Evolutionary conservation across 2,888 invertebrate genomes (phyloP).

Genomic region (Perithous albicinctus): DNA sequence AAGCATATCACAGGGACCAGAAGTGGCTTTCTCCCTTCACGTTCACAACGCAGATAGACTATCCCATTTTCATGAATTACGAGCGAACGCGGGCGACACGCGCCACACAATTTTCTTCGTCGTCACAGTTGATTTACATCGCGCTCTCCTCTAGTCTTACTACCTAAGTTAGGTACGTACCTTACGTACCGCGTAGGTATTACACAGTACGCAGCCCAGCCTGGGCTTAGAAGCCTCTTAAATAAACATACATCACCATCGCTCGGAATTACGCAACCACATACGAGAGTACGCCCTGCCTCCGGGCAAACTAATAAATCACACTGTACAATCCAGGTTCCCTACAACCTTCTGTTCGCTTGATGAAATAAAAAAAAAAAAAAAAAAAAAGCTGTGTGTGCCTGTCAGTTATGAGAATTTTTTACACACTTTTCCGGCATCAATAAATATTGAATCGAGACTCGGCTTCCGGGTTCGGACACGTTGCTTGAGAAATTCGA

Average conservation of each 20-base stretch:
- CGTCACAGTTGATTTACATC: constrained; percentile 57
- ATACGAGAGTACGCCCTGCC: constrained; percentile 41
- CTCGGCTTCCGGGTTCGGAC: background rate
- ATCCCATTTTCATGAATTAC: constrained; percentile 55
- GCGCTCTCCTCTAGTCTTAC: constrained; percentile 6
- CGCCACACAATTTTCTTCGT: constrained; percentile 56
- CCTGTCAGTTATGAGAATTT: constrained; percentile 3
- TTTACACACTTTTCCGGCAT: constrained; percentile 34
- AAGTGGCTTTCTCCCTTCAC: background rate
- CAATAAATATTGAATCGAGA: constrained; percentile 26
- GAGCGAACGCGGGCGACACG: constrained; percentile 51
- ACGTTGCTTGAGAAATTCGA: background rate
- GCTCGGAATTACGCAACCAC: constrained; percentile 54
- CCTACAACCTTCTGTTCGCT: constrained; percentile 1
- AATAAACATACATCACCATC: constrained; percentile 64
- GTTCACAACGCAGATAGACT: background rate
- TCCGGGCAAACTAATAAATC: constrained; percentile 59
- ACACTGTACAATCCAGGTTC: constrained; percentile 7
- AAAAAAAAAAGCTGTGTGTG: background rate
- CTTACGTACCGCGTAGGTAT: constrained; percentile 6
- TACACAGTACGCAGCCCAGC: background rate
- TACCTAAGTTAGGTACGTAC: background rate
- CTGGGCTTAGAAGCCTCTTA: constrained; percentile 39
- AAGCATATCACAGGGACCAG: background rate
- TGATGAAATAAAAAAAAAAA: no score